Evolutionary conservation across 2,888 invertebrate species (phyloP).

Genomic region (Anarsia innoxiella): DNA sequence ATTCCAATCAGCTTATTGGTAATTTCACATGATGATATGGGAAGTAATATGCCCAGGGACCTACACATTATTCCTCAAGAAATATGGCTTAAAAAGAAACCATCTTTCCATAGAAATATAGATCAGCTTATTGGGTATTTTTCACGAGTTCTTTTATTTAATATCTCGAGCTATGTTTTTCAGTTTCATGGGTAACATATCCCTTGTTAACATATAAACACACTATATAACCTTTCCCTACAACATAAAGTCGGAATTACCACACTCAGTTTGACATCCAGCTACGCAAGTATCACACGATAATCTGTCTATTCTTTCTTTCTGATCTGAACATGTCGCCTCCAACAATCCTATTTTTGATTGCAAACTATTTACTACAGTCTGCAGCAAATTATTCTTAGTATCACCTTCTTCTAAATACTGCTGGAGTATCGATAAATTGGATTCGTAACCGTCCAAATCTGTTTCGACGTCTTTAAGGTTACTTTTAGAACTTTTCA

Average conservation of each 20-base stretch:
- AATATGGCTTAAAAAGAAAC: no score
- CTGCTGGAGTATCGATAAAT: constrained; percentile 38
- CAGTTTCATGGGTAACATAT: no score
- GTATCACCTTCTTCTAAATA: constrained; percentile 37
- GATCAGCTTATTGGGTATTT: no score
- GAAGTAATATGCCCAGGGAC: no score
- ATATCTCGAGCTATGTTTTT: no score
- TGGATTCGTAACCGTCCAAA: constrained; percentile 42
- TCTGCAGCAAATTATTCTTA: constrained; percentile 35
- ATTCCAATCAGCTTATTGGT: no score
- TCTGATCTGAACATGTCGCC: constrained; percentile 35
- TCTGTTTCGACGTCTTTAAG: constrained; percentile 37
- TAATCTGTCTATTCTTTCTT: constrained; percentile 30
- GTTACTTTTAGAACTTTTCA: constrained; percentile 27
- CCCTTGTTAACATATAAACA: no score
- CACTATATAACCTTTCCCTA: no score
- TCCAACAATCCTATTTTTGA: constrained; percentile 38
- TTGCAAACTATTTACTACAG: constrained; percentile 34
- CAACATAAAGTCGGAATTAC: constrained; percentile 30
- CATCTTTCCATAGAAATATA: no score
- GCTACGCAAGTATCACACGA: constrained; percentile 27
- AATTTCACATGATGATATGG: no score
- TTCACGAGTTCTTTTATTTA: no score
- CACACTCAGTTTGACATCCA: constrained; percentile 38
- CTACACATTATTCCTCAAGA: no score